Base-by-base conservation (phyloP, 2,113 vertebrate genomes). In the Notiomystis cincta region DNA sequence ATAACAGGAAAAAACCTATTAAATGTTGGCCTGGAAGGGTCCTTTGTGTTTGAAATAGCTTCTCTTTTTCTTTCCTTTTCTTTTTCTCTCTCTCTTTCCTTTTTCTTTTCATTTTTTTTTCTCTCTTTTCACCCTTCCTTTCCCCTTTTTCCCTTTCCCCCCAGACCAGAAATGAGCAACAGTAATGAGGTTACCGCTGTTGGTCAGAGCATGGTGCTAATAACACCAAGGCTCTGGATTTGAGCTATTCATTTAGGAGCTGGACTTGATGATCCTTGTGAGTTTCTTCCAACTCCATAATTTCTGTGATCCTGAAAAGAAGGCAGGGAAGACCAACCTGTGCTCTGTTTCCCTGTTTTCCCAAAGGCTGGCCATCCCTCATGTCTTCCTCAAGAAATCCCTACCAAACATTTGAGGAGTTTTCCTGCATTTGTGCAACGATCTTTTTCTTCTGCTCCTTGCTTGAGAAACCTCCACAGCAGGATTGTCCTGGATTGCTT, bases 1-100 rank as follows among this genome's bases (percentile, higher is more conserved):
- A 89, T 65, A 97, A 87, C 73, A 91, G 87, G 62, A 91, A 66
- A 93, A 87, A 94, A 94, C 45, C 61, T 84, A 78, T 81, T 95
- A 82, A 71, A 91, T 77, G 19, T 47, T 84, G 70, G 79, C 37
- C 62, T 82, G 35, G 76, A 82, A 69, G 60, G 44, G 35, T 79
- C 87, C 61, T 95, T 81, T 40, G 70, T 47, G 56, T 64, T 54
- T 82, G 44, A 40, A 79, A 38, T 50, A 76, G 18, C 48, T 66
- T 50, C 3, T 62, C 18, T 40, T 48, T 62, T 70, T 57, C 23
- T 25, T 60, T 64, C 18, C 8, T 21, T 78, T 54, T 28, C 8
- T 21, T 78, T 54, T 28, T 45, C 11, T 2, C 3, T 25, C 38
- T 45, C 21, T 7, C 7, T n/a, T 53, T 42, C 11, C 5, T 30